Evolutionary conservation across 2,113 vertebrate species (phyloP), one percentile per base, ranked within the genome.

Genomic region (Tauraco erythrolophus): DNA sequence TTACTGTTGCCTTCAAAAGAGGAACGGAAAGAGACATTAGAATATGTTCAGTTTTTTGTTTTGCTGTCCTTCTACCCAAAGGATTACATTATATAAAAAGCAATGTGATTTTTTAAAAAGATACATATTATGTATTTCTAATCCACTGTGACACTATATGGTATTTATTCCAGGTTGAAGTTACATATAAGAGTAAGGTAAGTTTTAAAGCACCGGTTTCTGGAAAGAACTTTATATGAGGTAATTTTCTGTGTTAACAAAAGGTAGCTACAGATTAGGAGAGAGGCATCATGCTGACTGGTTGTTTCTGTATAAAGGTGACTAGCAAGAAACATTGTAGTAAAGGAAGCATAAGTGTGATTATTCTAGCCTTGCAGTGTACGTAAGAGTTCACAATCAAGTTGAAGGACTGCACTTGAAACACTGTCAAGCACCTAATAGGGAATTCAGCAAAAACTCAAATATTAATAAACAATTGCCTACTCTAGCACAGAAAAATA

Each of bases 1-100:
- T 99, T 89, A 99, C 98, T 50, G 99, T 99, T 76, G 99, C 98
- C 99, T 99, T 97, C 95, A 96, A 95, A 88, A 89, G 43, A 85
- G 57, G 80, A 45, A 70, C 22, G 87, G 27, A 45, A 96, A 78
- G 60, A 92, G 33, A 61, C 62, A 80, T 57, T 83, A 83, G 27
- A 82, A 48, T 66, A 92, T 19, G 41, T 71, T 37, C n/a, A 83
- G 19, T 13, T 3, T 58, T 94, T 71, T 81, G 30, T 46, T 91
- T 81, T 84, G 35, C 70, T 84, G 39, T 43, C 66, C n/a, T 83
- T 65, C 35, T 53, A 66, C 17, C 16, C 1, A 6, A 68, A 84
- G 9, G 9, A 68, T 50, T 80, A 12, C 35, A 35, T 41, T 54
- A 69, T 2, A 39, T 39, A 43, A 81, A 46, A 94, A 69, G 6